Conservation (phyloP, 2,797 vertebrate species). For the Ficedula albicollis region DNA sequence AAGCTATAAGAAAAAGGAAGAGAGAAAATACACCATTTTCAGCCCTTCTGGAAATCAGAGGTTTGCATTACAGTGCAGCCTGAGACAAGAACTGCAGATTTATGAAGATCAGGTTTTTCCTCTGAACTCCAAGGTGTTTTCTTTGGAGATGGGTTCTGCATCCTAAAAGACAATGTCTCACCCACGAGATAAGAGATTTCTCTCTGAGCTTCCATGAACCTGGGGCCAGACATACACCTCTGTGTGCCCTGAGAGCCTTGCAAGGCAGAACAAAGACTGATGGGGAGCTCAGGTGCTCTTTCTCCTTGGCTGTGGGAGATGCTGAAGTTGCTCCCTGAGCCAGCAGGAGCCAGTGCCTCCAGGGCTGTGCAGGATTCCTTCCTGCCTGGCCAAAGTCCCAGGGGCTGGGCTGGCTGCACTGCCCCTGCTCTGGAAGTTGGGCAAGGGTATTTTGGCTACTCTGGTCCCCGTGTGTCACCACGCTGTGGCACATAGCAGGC, state of each 20-base stretch:
- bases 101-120: background rate
- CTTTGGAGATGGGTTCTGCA: background rate
- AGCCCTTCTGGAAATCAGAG: background rate
- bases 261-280: background rate
- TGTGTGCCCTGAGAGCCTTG: background rate
- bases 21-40: background rate
- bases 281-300: background rate
- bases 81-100: background rate
- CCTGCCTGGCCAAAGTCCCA: fast-evolving
- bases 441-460: background rate
- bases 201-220: background rate
- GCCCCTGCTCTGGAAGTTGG: fast-evolving
- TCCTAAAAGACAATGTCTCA: background rate
- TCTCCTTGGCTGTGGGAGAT: background rate
- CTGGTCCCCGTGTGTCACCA: background rate
- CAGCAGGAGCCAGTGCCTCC: background rate
- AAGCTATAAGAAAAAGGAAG: background rate
- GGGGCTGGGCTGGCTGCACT: fast-evolving
- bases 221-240: fast-evolving
- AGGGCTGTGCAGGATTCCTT: background rate
- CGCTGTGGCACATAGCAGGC: background rate
- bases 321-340: background rate
- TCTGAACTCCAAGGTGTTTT: background rate
- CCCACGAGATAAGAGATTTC: background rate
- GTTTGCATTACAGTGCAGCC: background rate